These are phyloP conservation scores for Astreopora myriophthalma DNA, from an alignment of 64 coral and sea anemone species.

Conservation along the genomic window DNA sequence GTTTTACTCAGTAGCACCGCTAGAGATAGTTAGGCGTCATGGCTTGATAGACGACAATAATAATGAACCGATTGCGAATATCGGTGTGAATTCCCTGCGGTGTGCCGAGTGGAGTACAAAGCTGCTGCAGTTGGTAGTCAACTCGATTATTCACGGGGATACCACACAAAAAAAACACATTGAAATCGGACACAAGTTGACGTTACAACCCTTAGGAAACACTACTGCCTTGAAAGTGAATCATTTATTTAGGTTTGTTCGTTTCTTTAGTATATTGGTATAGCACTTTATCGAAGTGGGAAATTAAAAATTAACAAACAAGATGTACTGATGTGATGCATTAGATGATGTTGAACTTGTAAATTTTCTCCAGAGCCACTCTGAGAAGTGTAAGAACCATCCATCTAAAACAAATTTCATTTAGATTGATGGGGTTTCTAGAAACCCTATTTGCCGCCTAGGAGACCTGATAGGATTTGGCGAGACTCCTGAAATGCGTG, in stretches of 20 bases:
- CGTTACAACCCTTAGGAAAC: background rate
- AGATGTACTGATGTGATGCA: background rate
- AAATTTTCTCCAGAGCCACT: background rate
- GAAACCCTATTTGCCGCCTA: background rate
- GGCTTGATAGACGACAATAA: constrained; percentile 54
- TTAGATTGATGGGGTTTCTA: background rate
- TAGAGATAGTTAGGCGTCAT: constrained; percentile 51
- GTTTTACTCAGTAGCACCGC: background rate
- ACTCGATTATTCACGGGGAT: background rate
- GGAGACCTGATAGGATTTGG: background rate
- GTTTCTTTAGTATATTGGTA: background rate
- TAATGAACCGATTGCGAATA: constrained; percentile 52
- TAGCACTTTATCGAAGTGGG: background rate
- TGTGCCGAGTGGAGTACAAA: background rate
- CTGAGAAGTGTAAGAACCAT: background rate
- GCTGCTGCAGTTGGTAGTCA: background rate
- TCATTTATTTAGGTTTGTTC: background rate
- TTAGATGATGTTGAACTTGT: background rate
- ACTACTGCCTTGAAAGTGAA: background rate
- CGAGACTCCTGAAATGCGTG: background rate
- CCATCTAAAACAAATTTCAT: background rate
- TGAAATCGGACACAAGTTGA: background rate
- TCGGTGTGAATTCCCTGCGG: constrained; percentile 30
- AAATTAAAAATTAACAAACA: background rate
- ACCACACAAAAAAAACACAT: background rate